Conservation (phyloP, 92 coral and sea anemone species). For the Siderastrea siderea region DNA sequence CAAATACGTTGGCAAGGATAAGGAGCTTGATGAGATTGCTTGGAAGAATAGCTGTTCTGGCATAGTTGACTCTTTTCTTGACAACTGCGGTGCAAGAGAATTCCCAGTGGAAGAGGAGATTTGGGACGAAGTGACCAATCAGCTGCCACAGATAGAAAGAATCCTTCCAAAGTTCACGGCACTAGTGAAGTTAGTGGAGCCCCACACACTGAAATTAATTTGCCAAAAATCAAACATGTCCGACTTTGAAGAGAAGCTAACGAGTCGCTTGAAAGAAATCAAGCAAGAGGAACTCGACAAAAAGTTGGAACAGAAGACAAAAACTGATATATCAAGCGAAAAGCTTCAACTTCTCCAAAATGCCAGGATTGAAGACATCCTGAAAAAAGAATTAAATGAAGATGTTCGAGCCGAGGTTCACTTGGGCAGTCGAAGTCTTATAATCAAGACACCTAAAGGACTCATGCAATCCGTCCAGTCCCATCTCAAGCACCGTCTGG, state of each 20-base stretch:
- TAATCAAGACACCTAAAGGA: constrained; percentile 35
- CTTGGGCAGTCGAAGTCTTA: constrained; percentile 11
- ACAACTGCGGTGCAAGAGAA: constrained; percentile 1
- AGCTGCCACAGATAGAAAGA: constrained; percentile 24
- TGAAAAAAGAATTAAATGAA: constrained; percentile 1
- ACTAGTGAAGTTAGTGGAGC: constrained; percentile 16
- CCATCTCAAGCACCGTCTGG: constrained; percentile 14
- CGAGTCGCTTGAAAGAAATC: constrained; percentile 6
- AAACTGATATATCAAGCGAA: constrained; percentile 6
- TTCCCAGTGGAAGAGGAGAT: constrained; percentile 31
- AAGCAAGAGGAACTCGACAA: constrained; percentile 28
- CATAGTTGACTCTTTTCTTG: constrained; percentile 14
- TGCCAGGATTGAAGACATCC: neutral
- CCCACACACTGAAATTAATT: neutral
- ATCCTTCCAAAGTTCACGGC: constrained; percentile 41
- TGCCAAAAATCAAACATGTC: constrained; percentile 23
- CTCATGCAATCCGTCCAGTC: neutral
- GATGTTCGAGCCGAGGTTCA: constrained; percentile 19
- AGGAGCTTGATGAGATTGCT: constrained; percentile 20
- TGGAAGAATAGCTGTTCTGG: constrained; percentile 14
- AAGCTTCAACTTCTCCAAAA: constrained; percentile 41
- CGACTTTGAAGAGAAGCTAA: constrained; percentile 12
- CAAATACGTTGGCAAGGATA: constrained; percentile 18
- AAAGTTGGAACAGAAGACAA: constrained; percentile 17
- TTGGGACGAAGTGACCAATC: constrained; percentile 30